A percentile compares a stretch with the other conserved stretches of the same genome.
Conservation (phyloP, 2,888 invertebrate species). For the Leucoma salicis region DNA sequence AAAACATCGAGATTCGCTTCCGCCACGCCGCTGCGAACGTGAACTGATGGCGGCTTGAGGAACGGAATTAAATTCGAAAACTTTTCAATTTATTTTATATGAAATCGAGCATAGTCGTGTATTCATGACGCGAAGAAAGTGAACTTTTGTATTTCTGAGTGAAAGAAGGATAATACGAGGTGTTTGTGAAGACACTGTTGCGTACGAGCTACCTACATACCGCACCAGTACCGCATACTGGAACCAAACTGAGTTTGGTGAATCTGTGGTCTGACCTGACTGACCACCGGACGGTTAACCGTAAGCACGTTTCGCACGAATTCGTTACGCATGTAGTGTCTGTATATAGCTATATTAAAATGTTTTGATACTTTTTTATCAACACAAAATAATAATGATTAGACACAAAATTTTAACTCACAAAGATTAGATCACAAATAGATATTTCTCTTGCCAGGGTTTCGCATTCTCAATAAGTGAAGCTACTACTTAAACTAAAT, state of each 20-base stretch:
- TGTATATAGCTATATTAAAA: conserved; percentile 37
- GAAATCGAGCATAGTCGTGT: conserved; percentile 62
- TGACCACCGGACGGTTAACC: conserved; percentile 37
- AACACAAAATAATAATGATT: too few relatives aligned
- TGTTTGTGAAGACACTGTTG: conserved; percentile 10
- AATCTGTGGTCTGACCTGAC: conserved; percentile 35
- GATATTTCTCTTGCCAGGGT: too few relatives aligned
- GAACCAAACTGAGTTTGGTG: conserved; percentile 9
- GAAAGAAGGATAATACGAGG: conserved; percentile 15
- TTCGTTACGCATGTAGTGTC: conserved; percentile 69
- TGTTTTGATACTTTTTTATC: conserved; percentile 37
- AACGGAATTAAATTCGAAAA: conserved; percentile 74
- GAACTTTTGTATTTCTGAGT: conserved; percentile 27
- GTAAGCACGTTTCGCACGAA: conserved; percentile 58
- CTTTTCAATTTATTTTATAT: conserved; percentile 76
- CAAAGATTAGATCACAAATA: too few relatives aligned
- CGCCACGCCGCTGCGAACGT: conserved; percentile 69
- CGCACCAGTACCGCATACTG: too few relatives aligned
- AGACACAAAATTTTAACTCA: too few relatives aligned
- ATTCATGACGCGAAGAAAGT: conserved; percentile 47
- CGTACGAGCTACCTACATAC: too few relatives aligned
- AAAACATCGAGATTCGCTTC: conserved; percentile 82
- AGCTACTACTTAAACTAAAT: too few relatives aligned
- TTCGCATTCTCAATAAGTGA: too few relatives aligned
- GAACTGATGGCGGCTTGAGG: conserved; percentile 62